A percentile compares a stretch with the other conserved stretches of the same genome.
Evolutionary conservation across 2,113 vertebrate genomes (phyloP).

Genomic region (Perca flavescens): DNA sequence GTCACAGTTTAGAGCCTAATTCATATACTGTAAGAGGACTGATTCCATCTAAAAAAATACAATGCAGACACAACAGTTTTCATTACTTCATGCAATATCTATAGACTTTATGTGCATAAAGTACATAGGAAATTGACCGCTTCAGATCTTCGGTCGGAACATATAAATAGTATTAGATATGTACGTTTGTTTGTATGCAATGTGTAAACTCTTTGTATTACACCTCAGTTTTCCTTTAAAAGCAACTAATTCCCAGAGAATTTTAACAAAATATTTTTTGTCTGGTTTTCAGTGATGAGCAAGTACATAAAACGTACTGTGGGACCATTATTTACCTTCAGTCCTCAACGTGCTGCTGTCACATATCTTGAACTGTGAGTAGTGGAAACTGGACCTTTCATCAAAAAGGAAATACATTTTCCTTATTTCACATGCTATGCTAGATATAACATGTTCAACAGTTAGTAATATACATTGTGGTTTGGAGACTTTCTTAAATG

Average conservation of each 20-base stretch:
- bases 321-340: neutral
- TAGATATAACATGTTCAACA: neutral
- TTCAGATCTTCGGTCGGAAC: neutral
- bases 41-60: conserved; percentile 45
- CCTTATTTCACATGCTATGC: neutral
- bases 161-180: neutral
- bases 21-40: conserved; percentile 31
- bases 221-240: neutral
- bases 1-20: conserved; percentile 39
- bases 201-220: neutral
- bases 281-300: conserved; percentile 21
- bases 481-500: neutral
- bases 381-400: neutral
- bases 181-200: neutral
- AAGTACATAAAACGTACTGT: neutral
- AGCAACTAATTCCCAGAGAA: neutral
- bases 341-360: neutral
- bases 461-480: neutral
- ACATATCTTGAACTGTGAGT: neutral
- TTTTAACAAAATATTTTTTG: conserved; percentile 11
- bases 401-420: neutral
- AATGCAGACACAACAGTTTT: neutral
- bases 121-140: neutral
- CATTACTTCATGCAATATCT: conserved; percentile 10
- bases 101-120: neutral